Evolutionary conservation across 2,797 vertebrate genomes (phyloP), one percentile per base, ranked within the genome.

Genomic region (Chrosomus eos): DNA sequence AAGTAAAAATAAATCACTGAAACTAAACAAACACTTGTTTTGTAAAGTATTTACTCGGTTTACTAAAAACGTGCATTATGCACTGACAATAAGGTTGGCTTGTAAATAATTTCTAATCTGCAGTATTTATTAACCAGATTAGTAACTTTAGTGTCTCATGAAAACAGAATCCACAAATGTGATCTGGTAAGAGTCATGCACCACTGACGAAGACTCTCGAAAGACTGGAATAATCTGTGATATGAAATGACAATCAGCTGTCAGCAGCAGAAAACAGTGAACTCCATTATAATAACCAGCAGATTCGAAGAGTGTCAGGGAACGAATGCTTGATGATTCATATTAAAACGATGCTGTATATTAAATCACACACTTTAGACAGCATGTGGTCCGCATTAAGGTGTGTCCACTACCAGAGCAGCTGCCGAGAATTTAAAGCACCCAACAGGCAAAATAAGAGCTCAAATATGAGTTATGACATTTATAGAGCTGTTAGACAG

Each of bases 381-480:
- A 26, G 55, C 38, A 78, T 85, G 55, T 85, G 83, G 33, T 85
- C 70, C 33, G 67, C 84, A 81, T n/a, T 81, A 43, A 81, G 84
- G 84, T 85, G 84, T 81, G 83, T 55, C 83, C 23, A n/a, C n/a
- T 14, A 58, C 10, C 33, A 43, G 11, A 31, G 64, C 48, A 62
- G 45, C 67, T 80, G 40, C 53, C 58, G 70, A 77, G 58, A 85
- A 74, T 84, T 33, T 62, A 40, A 78, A 70, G 48, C 62, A 84
- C 36, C n/a, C 2, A 18, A 55, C 51, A 40, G 14, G 7, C 14
- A 72, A 60, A 81, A 60, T 21, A 67, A 48, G 26, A 48, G 62
- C 26, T 31, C 18, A 45, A 58, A 31, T 72, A 31, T 21, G 71
- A 82, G 70, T 51, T 36, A 51, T 19, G 40, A 7, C 13, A 43